Evolutionary conservation across 2,797 vertebrate species (phyloP), one percentile per base, ranked within the genome.

Genomic region (Acrossocheilus fasciatus): DNA sequence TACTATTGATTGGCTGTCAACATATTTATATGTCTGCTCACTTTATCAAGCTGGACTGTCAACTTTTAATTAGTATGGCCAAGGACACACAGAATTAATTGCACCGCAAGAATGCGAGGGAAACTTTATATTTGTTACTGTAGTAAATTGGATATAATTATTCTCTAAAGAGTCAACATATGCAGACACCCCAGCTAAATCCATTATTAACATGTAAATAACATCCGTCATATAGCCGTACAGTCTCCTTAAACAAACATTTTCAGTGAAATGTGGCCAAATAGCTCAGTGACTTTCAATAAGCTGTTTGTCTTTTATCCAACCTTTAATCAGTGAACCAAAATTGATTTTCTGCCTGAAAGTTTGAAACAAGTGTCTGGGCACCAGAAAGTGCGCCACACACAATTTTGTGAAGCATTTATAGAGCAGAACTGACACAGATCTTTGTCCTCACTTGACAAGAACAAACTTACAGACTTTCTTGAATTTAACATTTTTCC

Each of bases 1-100:
- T 84, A 52, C 72, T 66, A 84, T 76, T 66, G 72, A 76, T 66
- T 84, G 20, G 14, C 57, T 75, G 72, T 84, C 82, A 76, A 39
- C 30, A 6, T 39, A 14, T 52, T 76, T 18, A 39, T 39, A 45
- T 36, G 72, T 66, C 30, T 76, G 14, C 45, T 84, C 72, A 23
- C 11, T 52, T 76, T 34, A 66, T 64, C 78, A 80, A 66, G 43
- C 41, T 30, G 14, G 8, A 26, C 36, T 11, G 54, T 59, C 54
- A 62, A 79, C 54, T 26, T 80, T 66, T 66, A 45, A 64, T 80
- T 30, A 30, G 39, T 80, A 30, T 12, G 64, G 20, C 59, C 78
- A 80, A 34, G 4, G n/a, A 74, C 70, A 74, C 34, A 34, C 11
- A 45, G 4, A 36, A 74, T n/a, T 23, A 30, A 74, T 17, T 45